Base-by-base conservation (phyloP, 2,797 vertebrate genomes). In the Synaphobranchus kaupii region DNA sequence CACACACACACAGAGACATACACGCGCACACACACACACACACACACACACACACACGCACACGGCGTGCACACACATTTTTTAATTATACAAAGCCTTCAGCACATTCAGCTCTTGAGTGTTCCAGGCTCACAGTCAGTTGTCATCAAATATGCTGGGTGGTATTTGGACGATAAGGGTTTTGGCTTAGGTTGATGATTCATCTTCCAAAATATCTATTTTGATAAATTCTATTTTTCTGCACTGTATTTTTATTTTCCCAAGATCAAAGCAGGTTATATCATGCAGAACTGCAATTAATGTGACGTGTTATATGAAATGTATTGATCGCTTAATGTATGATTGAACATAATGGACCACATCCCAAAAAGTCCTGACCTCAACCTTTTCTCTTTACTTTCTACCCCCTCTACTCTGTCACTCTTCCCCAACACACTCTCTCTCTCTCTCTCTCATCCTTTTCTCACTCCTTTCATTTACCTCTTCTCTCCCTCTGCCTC, bases 231-330 rank as follows among this genome's bases (percentile, higher is more conserved):
- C n/a, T 13, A 31, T 73, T 73, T 34, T 28, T 73, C 10, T 68
- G 25, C 7, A 25, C 66, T 17, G 58, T 60, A 17, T 60, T 4
- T 60, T n/a, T 68, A 1, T 25, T 28, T 68, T 39, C 7, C 28
- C 68, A 9, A 34, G 10, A 31, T 15, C 68, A 73, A 31, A 78
- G 73, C 73, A 44, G 47, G 73, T 34, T 22, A 20, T 47, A 15
- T 78, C 39, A 44, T 78, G 4, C 0, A 78, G 34, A 78, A 20
- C 39, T 34, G 20, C 56, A 83, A 52, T 17, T 47, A 25, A 87
- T 89, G 85, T 28, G 1, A 66, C 83, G 80, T 89, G 71, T 85
- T 63, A n/a, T 84, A 73, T 78, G 81, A 86, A 87, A 87, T 85
- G 58, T 82, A 60, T 80, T 68, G 56, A 34, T 34, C 73, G 31